Evolutionary conservation across 2,113 vertebrate genomes (phyloP).

Genomic region (Ascaphus truei): DNA sequence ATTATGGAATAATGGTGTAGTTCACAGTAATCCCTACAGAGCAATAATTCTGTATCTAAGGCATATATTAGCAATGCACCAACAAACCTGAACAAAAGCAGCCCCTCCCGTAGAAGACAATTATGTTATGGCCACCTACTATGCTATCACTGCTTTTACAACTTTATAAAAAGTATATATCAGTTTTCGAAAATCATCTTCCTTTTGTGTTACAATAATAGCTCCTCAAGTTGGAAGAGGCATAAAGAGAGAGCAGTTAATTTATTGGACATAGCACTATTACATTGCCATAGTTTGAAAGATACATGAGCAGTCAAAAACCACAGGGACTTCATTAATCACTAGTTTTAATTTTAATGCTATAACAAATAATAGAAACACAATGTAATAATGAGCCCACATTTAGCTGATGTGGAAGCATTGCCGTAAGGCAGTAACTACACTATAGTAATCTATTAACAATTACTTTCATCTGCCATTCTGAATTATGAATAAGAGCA

Average conservation of each 20-base stretch:
- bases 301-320: not conserved
- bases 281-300: slow-evolving; percentile 1
- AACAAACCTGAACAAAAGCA: not conserved
- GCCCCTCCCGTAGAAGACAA: not conserved
- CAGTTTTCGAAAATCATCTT: not conserved
- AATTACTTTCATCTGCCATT: slow-evolving; percentile 31
- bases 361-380: slow-evolving; percentile 27
- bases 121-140: not conserved
- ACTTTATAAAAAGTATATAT: not conserved
- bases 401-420: slow-evolving; percentile 28
- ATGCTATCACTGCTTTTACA: not conserved
- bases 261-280: not conserved
- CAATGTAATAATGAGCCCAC: slow-evolving; percentile 41
- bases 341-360: slow-evolving; percentile 14
- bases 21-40: slow-evolving; percentile 6
- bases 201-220: not conserved
- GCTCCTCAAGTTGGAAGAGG: not conserved
- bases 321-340: slow-evolving; percentile 15
- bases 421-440: slow-evolving; percentile 33
- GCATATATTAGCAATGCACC: not conserved
- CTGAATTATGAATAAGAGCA: slow-evolving; percentile 28
- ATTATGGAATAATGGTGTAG: not conserved
- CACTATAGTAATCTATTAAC: slow-evolving; percentile 28
- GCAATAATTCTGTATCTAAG: slow-evolving; percentile 12
- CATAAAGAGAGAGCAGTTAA: not conserved